A percentile compares a stretch with the other conserved stretches of the same genome.
phyloP scores from a whole-genome alignment of 2,888 invertebrate genomes.

The Polydrusus cervinus region DNA sequence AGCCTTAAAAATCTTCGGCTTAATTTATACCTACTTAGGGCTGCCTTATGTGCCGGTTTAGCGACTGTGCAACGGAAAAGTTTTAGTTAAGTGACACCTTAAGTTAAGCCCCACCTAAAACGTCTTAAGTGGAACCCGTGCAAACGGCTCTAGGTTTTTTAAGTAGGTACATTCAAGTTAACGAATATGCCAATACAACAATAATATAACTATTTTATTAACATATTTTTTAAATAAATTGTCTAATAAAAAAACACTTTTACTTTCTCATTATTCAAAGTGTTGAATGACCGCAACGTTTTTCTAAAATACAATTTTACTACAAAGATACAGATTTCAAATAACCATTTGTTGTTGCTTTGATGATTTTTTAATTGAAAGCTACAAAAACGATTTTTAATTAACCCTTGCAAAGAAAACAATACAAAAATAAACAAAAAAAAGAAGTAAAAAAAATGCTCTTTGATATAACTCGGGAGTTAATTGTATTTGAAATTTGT shows the following conservation, averaged over 20 bases:
- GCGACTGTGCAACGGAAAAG: no score
- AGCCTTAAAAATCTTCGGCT: no score
- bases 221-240: no score
- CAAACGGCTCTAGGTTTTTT: no score
- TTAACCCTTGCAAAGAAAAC: background rate
- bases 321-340: background rate
- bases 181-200: no score
- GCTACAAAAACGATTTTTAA: conserved; percentile 1
- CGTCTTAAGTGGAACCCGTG: no score
- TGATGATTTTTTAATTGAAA: conserved; percentile 4
- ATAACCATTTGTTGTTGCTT: background rate
- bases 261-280: background rate
- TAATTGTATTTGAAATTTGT: conserved; percentile 2
- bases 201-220: no score
- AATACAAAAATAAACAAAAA: background rate
- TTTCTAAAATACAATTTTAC: background rate
- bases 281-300: background rate
- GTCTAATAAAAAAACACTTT: background rate
- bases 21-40: no score
- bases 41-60: no score
- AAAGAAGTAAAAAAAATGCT: background rate
- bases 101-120: no score
- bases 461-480: background rate
- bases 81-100: no score
- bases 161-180: no score